Evolutionary conservation across 2,888 invertebrate species (phyloP).

Genomic region (Cheilosia grossa): DNA sequence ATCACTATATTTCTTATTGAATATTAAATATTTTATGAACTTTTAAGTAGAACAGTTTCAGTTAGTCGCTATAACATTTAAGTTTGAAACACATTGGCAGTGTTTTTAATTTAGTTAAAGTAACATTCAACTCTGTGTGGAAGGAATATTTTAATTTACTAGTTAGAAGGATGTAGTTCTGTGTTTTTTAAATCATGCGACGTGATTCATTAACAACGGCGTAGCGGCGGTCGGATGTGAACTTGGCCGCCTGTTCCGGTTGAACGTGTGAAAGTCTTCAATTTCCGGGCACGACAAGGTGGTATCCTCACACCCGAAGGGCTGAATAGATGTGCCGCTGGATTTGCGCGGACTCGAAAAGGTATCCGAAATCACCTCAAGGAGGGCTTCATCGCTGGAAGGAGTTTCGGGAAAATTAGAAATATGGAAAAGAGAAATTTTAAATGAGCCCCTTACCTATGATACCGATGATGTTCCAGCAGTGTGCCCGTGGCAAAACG

Average conservation of each 20-base stretch:
- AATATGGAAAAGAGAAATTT: background rate
- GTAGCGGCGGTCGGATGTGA: slow-evolving; percentile 81
- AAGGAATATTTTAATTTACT: slow-evolving; percentile 28
- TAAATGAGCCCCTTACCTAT: slow-evolving; percentile 80
- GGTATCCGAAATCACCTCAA: slow-evolving; percentile 82
- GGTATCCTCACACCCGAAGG: slow-evolving; percentile 80
- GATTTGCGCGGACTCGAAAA: slow-evolving; percentile 80
- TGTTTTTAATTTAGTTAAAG: slow-evolving; percentile 39
- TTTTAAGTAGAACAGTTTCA: background rate
- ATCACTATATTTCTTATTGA: slow-evolving; percentile 43
- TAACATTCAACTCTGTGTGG: slow-evolving; percentile 25
- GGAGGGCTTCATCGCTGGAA: slow-evolving; percentile 82
- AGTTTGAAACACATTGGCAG: slow-evolving; percentile 53
- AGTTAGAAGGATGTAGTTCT: background rate
- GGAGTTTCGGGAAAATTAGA: background rate
- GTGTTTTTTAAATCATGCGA: slow-evolving; percentile 73
- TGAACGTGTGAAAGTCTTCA: slow-evolving; percentile 77
- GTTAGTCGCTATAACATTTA: background rate
- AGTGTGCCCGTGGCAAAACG: slow-evolving; percentile 90
- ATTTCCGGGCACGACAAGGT: slow-evolving; percentile 81
- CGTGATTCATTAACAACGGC: slow-evolving; percentile 81
- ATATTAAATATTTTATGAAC: background rate
- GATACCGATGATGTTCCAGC: slow-evolving; percentile 84
- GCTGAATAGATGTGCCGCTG: slow-evolving; percentile 81
- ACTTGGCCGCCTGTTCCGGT: slow-evolving; percentile 78